A percentile compares a stretch with the other conserved stretches of the same genome.
These are phyloP conservation scores for Netelia virgata DNA, from an alignment of 2,888 invertebrate genomes.

Conservation along the genomic window DNA sequence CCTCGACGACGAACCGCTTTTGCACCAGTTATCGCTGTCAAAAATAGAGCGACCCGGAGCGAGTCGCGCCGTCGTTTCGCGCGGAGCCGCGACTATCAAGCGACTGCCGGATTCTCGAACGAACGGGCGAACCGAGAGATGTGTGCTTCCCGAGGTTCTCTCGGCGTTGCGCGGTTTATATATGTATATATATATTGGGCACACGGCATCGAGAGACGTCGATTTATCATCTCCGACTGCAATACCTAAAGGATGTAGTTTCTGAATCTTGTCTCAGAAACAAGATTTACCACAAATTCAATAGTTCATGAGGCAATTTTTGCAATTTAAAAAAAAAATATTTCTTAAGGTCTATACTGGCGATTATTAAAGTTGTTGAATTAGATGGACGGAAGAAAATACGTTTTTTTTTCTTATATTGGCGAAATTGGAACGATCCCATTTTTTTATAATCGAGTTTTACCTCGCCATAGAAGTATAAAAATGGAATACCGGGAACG, in stretches of 20 bases:
- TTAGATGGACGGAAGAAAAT: too few relatives aligned
- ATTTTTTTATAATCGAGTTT: too few relatives aligned
- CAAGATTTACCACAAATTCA: constrained; percentile 14
- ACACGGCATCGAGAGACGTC: constrained; percentile 20
- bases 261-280: background rate
- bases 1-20: background rate
- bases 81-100: constrained; percentile 75
- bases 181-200: background rate
- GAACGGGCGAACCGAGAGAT: constrained; percentile 44
- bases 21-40: background rate
- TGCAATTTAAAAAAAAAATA: too few relatives aligned
- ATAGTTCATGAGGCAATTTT: background rate
- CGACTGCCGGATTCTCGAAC: constrained; percentile 74
- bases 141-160: constrained; percentile 59
- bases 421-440: too few relatives aligned
- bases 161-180: constrained; percentile 33
- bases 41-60: constrained; percentile 56
- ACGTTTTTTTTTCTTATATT: too few relatives aligned
- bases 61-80: constrained; percentile 63
- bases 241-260: constrained; percentile 1
- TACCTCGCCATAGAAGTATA: too few relatives aligned
- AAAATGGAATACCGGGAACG: too few relatives aligned
- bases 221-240: background rate
- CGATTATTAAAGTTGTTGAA: background rate
- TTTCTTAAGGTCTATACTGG: too few relatives aligned